A percentile compares a stretch with the other conserved stretches of the same genome.
These are phyloP conservation scores for Dicentrarchus labrax DNA, from an alignment of 2,113 vertebrate species.

Conservation along the genomic window DNA sequence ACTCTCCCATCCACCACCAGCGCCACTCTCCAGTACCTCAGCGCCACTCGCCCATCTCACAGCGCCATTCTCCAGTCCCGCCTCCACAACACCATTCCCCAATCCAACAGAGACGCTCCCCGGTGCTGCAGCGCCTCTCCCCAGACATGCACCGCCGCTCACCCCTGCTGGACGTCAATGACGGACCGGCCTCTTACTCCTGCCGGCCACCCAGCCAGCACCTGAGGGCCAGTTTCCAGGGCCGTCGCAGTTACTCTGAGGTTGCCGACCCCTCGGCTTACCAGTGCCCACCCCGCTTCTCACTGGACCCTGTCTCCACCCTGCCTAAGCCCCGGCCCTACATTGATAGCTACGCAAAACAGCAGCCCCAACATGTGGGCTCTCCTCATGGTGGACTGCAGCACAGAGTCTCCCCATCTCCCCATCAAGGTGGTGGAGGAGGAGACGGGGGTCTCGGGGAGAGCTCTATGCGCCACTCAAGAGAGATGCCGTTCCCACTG, in stretches of 20 bases:
- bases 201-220: conserved; percentile 91
- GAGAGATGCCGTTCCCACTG: conserved; percentile 90
- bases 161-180: conserved; percentile 84
- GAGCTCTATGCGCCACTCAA: conserved; percentile 84
- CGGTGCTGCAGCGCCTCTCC: conserved; percentile 86
- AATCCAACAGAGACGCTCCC: conserved; percentile 88
- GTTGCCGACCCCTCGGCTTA: conserved; percentile 91
- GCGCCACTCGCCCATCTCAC: conserved; percentile 88
- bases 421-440: conserved; percentile 63
- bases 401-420: conserved; percentile 71
- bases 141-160: conserved; percentile 88
- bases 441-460: conserved; percentile 80
- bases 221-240: conserved; percentile 94
- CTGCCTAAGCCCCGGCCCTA: conserved; percentile 94
- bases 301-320: conserved; percentile 92
- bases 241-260: conserved; percentile 96
- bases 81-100: conserved; percentile 86
- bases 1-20: conserved; percentile 86
- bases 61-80: conserved; percentile 84
- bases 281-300: conserved; percentile 88
- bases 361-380: conserved; percentile 70
- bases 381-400: conserved; percentile 72
- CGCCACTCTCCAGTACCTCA: conserved; percentile 88
- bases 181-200: conserved; percentile 89
- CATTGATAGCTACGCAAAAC: conserved; percentile 86